phyloP scores from a whole-genome alignment of 2,113 vertebrate species.

The Ictalurus furcatus region DNA sequence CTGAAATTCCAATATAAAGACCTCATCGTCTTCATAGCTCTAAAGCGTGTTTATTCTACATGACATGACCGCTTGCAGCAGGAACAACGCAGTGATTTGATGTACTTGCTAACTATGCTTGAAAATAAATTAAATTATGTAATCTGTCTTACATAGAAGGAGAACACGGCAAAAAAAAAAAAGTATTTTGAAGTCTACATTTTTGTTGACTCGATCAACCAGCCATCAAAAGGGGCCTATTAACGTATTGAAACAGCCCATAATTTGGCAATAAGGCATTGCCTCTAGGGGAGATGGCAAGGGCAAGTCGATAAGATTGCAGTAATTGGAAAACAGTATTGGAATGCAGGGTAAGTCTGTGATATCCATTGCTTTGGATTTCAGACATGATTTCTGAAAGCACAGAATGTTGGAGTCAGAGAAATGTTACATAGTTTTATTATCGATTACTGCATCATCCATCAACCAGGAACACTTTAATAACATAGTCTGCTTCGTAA shows the following conservation, averaged over 20 bases:
- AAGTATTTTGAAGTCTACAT: neutral
- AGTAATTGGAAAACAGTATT: neutral
- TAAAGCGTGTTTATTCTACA: neutral
- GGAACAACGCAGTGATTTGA: neutral
- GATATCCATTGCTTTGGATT: neutral
- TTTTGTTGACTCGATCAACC: neutral
- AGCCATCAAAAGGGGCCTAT: neutral
- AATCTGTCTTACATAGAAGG: neutral
- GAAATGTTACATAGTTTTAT: slow-evolving; percentile 3
- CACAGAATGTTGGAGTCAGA: neutral
- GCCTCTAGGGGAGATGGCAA: neutral
- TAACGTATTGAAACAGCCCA: neutral
- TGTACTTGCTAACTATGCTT: neutral
- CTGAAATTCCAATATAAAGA: neutral
- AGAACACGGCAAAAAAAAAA: neutral
- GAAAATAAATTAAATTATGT: neutral
- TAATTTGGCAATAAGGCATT: neutral
- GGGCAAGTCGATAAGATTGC: neutral
- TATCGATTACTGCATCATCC: neutral
- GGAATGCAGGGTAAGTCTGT: slow-evolving; percentile 8
- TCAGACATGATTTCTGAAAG: neutral
- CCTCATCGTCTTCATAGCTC: neutral
- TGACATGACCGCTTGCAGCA: neutral
- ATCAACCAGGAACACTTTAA: neutral
- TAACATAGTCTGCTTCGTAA: neutral